Percentiles rank a stretch among this genome's conserved stretches.
Evolutionary conservation across 2,113 vertebrate species (phyloP).

Genomic region (Hypanus sabinus): DNA sequence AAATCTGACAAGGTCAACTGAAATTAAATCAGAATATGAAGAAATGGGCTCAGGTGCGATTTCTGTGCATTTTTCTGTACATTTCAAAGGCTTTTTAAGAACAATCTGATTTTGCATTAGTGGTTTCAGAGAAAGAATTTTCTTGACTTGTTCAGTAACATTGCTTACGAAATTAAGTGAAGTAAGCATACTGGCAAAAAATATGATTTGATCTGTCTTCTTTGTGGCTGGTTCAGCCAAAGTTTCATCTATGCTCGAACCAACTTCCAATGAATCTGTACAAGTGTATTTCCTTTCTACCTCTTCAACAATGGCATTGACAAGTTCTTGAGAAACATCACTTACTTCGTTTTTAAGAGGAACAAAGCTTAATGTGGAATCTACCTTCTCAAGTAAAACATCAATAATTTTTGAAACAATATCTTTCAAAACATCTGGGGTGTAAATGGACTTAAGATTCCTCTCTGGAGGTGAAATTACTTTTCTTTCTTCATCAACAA

Average conservation of each 20-base stretch:
- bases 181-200: conserved; percentile 5
- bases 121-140: conserved; percentile 1
- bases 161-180: background rate
- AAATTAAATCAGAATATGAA: conserved; percentile 14
- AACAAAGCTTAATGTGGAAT: background rate
- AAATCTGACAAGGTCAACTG: background rate
- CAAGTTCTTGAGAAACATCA: conserved; percentile 32
- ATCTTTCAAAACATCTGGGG: background rate
- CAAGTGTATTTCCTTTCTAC: conserved; percentile 23
- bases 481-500: background rate
- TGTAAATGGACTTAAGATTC: background rate
- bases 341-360: background rate
- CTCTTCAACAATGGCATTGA: conserved; percentile 14
- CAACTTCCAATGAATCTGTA: conserved; percentile 21
- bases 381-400: conserved; percentile 2
- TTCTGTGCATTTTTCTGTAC: background rate
- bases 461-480: background rate
- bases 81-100: background rate
- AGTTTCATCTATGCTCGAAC: background rate
- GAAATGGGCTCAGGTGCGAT: background rate
- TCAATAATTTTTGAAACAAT: conserved; percentile 6
- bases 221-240: background rate
- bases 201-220: background rate
- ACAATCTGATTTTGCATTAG: conserved; percentile 22
- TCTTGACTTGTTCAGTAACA: conserved; percentile 23